These are phyloP conservation scores for Galerucella nymphaeae DNA, from an alignment of 2,888 invertebrate genomes.

Conservation along the genomic window DNA sequence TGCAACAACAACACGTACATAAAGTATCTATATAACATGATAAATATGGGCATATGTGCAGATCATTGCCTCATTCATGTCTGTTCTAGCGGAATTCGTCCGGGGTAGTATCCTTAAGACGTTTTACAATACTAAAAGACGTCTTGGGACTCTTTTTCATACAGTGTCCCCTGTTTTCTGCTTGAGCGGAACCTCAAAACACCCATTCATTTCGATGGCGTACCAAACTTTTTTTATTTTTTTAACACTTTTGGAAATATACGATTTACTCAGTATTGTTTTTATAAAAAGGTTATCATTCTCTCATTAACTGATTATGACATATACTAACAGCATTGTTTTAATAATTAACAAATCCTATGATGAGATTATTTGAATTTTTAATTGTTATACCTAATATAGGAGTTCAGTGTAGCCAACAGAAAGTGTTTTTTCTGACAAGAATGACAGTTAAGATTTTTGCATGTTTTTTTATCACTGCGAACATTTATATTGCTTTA, in stretches of 20 bases:
- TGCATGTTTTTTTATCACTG: no score
- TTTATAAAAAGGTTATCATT: no score
- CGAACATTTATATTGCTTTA: no score
- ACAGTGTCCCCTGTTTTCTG: conserved; percentile 44
- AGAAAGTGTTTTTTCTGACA: no score
- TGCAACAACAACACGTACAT: conserved; percentile 39
- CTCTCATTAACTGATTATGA: no score
- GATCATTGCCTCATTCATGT: conserved; percentile 45
- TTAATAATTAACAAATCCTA: no score
- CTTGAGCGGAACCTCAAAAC: conserved; percentile 42
- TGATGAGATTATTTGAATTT: no score
- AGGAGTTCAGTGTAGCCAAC: no score
- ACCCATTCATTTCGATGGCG: conserved; percentile 26
- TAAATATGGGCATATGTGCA: conserved; percentile 49
- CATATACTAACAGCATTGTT: no score
- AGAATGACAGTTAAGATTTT: no score
- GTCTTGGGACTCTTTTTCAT: conserved; percentile 41
- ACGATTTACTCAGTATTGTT: no score
- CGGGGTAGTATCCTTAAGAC: conserved; percentile 47
- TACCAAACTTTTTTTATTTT: background rate
- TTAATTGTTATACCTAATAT: no score
- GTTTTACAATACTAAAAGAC: conserved; percentile 44
- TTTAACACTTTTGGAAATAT: background rate
- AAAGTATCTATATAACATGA: conserved; percentile 44
- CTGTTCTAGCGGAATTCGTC: conserved; percentile 48